These are phyloP conservation scores for Podarcis raffonei DNA, from an alignment of 2,113 vertebrate species.

Conservation along the genomic window DNA sequence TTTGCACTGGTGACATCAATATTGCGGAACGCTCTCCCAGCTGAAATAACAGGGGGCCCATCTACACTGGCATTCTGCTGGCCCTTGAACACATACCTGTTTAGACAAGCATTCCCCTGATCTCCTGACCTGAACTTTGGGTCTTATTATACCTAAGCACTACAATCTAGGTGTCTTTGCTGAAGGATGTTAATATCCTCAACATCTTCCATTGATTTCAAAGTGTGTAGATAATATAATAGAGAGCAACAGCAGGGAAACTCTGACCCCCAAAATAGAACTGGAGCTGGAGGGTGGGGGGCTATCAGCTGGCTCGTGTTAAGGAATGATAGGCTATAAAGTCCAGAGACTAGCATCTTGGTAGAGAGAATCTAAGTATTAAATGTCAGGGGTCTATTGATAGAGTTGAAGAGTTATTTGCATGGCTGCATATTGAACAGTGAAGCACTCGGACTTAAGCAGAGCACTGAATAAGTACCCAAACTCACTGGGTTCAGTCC, in stretches of 20 bases:
- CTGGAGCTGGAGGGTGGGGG: background rate
- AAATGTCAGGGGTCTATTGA: conserved; percentile 18
- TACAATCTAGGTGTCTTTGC: background rate
- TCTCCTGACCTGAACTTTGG: background rate
- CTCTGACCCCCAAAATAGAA: background rate
- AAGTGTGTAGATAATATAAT: background rate
- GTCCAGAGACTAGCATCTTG: background rate
- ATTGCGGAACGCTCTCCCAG: too few species aligned
- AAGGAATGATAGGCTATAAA: background rate
- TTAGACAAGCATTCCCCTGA: background rate
- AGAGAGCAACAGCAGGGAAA: background rate
- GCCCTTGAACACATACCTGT: background rate
- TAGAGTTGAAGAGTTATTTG: background rate
- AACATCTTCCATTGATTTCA: background rate
- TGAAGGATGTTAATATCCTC: background rate
- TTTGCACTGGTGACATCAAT: too few species aligned
- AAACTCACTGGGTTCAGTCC: background rate
- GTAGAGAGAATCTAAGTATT: background rate
- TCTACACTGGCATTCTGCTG: too few species aligned
- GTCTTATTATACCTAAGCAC: background rate
- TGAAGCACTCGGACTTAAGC: background rate
- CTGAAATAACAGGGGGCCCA: too few species aligned
- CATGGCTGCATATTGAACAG: background rate
- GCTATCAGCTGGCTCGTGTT: background rate
- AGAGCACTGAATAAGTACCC: background rate